Percentiles rank a stretch among this genome's conserved stretches.
These are phyloP conservation scores for Mellilla xanthometata DNA, from an alignment of 2,888 invertebrate genomes.

Conservation along the genomic window DNA sequence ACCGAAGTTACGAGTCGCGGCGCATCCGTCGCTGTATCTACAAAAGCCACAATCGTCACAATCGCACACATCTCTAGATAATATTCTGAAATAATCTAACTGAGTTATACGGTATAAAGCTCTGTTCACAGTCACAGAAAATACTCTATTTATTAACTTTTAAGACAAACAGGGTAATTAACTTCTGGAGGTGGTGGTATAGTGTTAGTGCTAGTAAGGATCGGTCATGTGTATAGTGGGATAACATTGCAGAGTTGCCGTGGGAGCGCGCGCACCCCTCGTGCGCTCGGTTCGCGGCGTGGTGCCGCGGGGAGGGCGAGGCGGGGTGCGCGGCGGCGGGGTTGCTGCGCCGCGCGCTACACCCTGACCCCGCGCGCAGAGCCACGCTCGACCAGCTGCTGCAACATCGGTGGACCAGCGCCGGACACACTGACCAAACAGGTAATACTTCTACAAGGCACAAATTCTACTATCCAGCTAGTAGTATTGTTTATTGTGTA, in stretches of 20 bases:
- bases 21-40: constrained; percentile 18
- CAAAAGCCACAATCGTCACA: too few relatives aligned
- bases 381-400: constrained; percentile 86
- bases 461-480: too few relatives aligned
- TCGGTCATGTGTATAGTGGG: too few relatives aligned
- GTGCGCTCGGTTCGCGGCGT: constrained; percentile 88
- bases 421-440: background rate
- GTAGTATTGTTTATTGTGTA: too few relatives aligned
- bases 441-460: background rate
- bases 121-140: too few relatives aligned
- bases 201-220: too few relatives aligned
- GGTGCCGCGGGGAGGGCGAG: constrained; percentile 61
- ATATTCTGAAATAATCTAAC: too few relatives aligned
- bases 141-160: too few relatives aligned
- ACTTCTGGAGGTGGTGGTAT: too few relatives aligned
- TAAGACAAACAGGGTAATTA: too few relatives aligned
- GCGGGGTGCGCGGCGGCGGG: constrained; percentile 85
- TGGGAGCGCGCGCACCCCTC: constrained; percentile 93
- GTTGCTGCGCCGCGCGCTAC: constrained; percentile 89
- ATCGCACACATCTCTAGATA: too few relatives aligned
- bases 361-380: constrained; percentile 85
- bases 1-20: constrained; percentile 87
- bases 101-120: too few relatives aligned
- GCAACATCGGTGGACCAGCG: constrained; percentile 80
- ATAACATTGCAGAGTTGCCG: constrained; percentile 89